Percentiles rank a stretch among this genome's conserved stretches.
Evolutionary conservation across 2,797 vertebrate species (phyloP).

Genomic region (Rhinichthys osculus): DNA sequence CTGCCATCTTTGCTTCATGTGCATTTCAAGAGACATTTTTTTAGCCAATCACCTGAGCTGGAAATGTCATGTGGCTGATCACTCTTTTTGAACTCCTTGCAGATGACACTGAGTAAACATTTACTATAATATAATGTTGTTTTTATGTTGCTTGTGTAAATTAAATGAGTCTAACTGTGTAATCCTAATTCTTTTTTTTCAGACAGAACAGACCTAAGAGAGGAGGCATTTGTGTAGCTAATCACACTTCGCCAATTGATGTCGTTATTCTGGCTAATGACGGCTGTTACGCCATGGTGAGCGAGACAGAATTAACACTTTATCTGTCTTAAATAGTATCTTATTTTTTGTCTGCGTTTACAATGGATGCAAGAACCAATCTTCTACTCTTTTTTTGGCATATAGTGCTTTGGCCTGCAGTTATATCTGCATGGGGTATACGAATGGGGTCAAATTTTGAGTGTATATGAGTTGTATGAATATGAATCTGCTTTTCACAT

Average conservation of each 20-base stretch:
- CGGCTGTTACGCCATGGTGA: slow-evolving; percentile 96
- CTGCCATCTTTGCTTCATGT: neutral
- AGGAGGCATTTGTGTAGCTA: slow-evolving; percentile 97
- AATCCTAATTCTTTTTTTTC: slow-evolving; percentile 45
- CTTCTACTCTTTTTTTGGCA: neutral
- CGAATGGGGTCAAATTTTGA: neutral
- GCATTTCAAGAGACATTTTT: neutral
- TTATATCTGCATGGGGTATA: neutral
- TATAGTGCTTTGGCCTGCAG: neutral
- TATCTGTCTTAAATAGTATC: no score
- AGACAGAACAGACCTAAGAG: slow-evolving; percentile 93
- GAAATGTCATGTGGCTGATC: neutral
- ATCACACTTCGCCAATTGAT: slow-evolving; percentile 95
- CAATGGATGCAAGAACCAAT: neutral
- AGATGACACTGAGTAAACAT: neutral
- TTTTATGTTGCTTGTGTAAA: neutral
- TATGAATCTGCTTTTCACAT: neutral
- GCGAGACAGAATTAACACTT: slow-evolving; percentile 45
- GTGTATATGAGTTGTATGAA: neutral
- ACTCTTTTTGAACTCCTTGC: neutral
- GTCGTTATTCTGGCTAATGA: slow-evolving; percentile 94
- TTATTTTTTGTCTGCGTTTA: neutral
- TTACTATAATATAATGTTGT: neutral
- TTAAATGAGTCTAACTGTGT: slow-evolving; percentile 31
- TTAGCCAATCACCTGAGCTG: neutral